phyloP scores from a whole-genome alignment of 2,113 vertebrate genomes.

The Nicator chloris region DNA sequence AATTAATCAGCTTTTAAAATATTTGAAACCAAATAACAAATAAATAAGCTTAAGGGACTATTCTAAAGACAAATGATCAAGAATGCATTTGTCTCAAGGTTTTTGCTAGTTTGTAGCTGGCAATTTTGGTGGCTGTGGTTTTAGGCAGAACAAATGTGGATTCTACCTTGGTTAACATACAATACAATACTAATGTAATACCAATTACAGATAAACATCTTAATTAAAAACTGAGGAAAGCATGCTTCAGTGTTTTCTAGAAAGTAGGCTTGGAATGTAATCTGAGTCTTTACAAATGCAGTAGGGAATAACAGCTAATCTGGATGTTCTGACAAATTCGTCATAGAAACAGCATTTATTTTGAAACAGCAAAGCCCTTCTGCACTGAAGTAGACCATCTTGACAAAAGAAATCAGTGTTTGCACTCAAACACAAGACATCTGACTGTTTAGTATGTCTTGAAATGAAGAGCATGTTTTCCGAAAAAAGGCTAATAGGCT shows the following conservation, averaged over 20 bases:
- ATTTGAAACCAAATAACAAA: background rate
- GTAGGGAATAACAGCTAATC: background rate
- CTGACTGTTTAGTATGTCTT: background rate
- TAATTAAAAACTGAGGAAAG: constrained; percentile 60
- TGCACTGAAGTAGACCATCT: background rate
- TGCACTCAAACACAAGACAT: background rate
- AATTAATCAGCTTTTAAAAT: background rate
- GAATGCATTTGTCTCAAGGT: background rate
- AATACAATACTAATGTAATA: background rate
- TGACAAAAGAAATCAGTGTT: constrained; percentile 29
- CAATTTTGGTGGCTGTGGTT: constrained; percentile 3
- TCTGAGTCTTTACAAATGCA: constrained; percentile 1
- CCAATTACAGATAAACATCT: constrained; percentile 55
- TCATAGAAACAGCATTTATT: background rate
- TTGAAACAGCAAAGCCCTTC: background rate
- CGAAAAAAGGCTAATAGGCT: background rate
- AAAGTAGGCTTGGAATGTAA: constrained; percentile 28
- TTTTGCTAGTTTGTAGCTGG: background rate
- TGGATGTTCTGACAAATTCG: background rate
- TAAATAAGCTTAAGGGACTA: background rate
- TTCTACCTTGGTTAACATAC: background rate
- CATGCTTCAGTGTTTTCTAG: constrained; percentile 20
- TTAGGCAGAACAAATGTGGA: background rate
- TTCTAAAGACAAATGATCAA: background rate
- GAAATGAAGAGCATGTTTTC: background rate